Evolutionary conservation across 1,140 invertebrate genomes (phyloP), one percentile per base, ranked within the genome.

Genomic region (Lithobius niger): DNA sequence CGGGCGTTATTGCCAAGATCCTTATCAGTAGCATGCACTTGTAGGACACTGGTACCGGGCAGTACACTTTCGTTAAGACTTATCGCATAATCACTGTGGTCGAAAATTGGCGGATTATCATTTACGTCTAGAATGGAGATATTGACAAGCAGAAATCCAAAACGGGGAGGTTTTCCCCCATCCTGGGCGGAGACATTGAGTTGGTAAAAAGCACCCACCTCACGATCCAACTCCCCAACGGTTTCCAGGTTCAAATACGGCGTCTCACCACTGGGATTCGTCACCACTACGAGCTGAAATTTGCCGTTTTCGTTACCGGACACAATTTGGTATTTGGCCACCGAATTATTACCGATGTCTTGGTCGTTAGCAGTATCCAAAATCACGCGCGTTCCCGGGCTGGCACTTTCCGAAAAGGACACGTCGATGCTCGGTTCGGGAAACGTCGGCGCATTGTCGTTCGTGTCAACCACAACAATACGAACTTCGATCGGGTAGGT

Each of bases 41-140:
- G 84, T 0, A 94, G 69, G 0, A 97, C 88, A 4, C 77, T 78
- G 0, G 86, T 90, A n/a, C 88, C 89, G 0, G 84, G 81, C 2
- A 82, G 79, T 2, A 89, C 85, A 64, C 86, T 95, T 71, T 98
- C 95, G 68, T 92, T 90, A 16, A 97, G 63, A 10, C 83, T 84
- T 0, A 94, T 88, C 44, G 83, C 84, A 70, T 95, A 97, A 65
- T 94, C 90, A 71, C 83, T 87, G 65, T 91, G 87, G 65, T 89
- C 86, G 61, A 95, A 94, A 49, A 91, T 84, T 24, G 93, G 93
- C 18, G 89, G 86, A 71, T 95, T 94, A 66, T 97, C 92, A 66
- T 97, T 96, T 0, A 92, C 88, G 69, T 96, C 93, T 50, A 94
- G 69, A 54, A 94, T 84, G 16, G 83, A 84, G 10, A 93, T 85